Evolutionary conservation across 2,888 invertebrate genomes (phyloP).

Genomic region (Griposia aprilina): DNA sequence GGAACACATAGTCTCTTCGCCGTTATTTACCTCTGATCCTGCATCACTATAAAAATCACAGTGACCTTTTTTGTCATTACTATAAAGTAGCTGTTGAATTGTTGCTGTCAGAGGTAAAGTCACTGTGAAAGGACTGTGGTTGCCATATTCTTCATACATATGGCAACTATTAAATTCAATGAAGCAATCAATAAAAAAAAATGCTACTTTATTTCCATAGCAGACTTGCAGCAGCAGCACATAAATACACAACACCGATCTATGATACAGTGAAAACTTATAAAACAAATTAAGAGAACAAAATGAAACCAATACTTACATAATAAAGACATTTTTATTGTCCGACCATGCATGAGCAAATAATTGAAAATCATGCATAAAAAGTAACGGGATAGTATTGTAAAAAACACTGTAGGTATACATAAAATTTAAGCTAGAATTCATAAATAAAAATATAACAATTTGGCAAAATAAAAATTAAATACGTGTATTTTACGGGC

Average conservation of each 20-base stretch:
- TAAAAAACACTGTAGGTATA: conserved; percentile 10
- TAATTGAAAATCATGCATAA: conserved; percentile 33
- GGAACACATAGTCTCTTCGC: neutral
- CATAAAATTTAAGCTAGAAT: conserved; percentile 4
- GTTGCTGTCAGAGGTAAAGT: too few species aligned
- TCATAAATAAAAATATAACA: too few species aligned
- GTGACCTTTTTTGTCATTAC: too few species aligned
- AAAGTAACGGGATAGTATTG: neutral
- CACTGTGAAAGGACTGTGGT: too few species aligned
- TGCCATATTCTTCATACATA: neutral
- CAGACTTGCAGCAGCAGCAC: neutral
- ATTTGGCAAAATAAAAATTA: neutral
- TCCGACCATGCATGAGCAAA: conserved; percentile 4
- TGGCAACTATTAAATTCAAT: conserved; percentile 4
- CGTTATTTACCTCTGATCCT: too few species aligned
- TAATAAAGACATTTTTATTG: conserved; percentile 43
- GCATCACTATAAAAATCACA: too few species aligned
- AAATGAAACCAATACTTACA: conserved; percentile 55
- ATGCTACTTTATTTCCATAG: conserved; percentile 7
- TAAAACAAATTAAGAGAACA: conserved; percentile 6
- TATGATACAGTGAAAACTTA: conserved; percentile 1
- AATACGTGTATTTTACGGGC: neutral
- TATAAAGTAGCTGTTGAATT: too few species aligned
- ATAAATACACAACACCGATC: neutral
- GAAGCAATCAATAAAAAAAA: neutral